Percentiles rank a stretch among this genome's conserved stretches.
phyloP scores from a whole-genome alignment of 2,888 invertebrate genomes.

The Crematogaster levior region DNA sequence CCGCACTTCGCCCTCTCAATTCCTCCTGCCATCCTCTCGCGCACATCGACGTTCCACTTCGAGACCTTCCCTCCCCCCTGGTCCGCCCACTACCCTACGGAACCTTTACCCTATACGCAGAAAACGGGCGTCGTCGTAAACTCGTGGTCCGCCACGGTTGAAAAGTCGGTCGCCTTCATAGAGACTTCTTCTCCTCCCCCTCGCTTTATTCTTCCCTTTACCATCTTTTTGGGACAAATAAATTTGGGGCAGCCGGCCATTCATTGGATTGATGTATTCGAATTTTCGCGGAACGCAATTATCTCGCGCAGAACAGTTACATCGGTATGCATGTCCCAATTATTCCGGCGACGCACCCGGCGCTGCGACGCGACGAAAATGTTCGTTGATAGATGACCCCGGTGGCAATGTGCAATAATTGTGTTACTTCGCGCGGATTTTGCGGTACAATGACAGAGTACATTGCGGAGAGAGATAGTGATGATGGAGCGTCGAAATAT shows the following conservation, averaged over 20 bases:
- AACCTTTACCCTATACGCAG: conserved; percentile 29
- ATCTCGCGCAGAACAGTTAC: conserved; percentile 15
- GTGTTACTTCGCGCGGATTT: conserved; percentile 43
- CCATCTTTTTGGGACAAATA: background rate
- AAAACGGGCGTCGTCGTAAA: conserved; percentile 53
- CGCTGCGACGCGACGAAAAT: conserved; percentile 32
- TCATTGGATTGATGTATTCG: conserved; percentile 16
- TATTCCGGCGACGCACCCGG: conserved; percentile 19
- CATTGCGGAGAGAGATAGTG: background rate
- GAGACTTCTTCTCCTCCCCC: background rate
- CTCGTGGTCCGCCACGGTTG: conserved; percentile 54
- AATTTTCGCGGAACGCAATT: conserved; percentile 45
- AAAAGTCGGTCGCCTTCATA: conserved; percentile 65
- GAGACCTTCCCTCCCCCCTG: conserved; percentile 10
- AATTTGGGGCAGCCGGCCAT: conserved; percentile 30
- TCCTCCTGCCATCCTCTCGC: conserved; percentile 49
- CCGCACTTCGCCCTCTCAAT: conserved; percentile 64
- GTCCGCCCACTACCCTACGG: conserved; percentile 7
- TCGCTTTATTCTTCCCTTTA: background rate
- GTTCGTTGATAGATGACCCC: conserved; percentile 42
- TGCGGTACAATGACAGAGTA: conserved; percentile 8
- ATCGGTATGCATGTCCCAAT: conserved; percentile 30
- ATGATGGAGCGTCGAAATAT: conserved; percentile 11
- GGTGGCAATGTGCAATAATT: conserved; percentile 37
- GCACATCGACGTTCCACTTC: conserved; percentile 40